A percentile compares a stretch with the other conserved stretches of the same genome.
Evolutionary conservation across 2,113 vertebrate species (phyloP).

Genomic region (Mungos mungo): DNA sequence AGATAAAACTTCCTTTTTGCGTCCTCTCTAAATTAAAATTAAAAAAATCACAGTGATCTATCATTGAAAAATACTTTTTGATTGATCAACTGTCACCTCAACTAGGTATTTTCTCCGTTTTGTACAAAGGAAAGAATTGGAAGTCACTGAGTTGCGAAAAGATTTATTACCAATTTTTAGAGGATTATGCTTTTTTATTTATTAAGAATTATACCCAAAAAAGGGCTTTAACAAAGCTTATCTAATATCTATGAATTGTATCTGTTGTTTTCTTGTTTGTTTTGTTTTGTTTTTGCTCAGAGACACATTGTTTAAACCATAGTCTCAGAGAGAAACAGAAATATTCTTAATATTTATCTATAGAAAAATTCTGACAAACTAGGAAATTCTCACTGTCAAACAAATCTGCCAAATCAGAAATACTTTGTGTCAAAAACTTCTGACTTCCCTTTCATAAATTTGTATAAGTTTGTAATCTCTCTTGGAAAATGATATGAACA

Average conservation of each 20-base stretch:
- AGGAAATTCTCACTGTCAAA: background rate
- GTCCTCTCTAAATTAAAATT: background rate
- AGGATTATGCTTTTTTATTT: background rate
- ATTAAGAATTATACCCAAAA: background rate
- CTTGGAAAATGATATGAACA: background rate
- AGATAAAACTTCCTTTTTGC: background rate
- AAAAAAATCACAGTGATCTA: background rate
- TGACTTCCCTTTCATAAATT: slow-evolving; percentile 34
- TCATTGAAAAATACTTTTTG: background rate
- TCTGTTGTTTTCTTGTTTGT: background rate
- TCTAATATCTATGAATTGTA: background rate
- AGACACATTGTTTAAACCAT: background rate
- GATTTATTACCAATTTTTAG: background rate
- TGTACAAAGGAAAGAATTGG: background rate
- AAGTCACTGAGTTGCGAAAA: background rate
- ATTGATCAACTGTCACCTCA: background rate
- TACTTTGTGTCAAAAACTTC: background rate
- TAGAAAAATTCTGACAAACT: background rate
- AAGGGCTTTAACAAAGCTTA: background rate
- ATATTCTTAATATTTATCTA: slow-evolving; percentile 22
- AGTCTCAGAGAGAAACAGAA: slow-evolving; percentile 8
- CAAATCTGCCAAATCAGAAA: background rate
- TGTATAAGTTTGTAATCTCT: background rate
- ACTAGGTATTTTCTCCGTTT: background rate
- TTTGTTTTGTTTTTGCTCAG: background rate